Base-by-base conservation (phyloP, 2,113 vertebrate genomes). In the Martes martes region DNA sequence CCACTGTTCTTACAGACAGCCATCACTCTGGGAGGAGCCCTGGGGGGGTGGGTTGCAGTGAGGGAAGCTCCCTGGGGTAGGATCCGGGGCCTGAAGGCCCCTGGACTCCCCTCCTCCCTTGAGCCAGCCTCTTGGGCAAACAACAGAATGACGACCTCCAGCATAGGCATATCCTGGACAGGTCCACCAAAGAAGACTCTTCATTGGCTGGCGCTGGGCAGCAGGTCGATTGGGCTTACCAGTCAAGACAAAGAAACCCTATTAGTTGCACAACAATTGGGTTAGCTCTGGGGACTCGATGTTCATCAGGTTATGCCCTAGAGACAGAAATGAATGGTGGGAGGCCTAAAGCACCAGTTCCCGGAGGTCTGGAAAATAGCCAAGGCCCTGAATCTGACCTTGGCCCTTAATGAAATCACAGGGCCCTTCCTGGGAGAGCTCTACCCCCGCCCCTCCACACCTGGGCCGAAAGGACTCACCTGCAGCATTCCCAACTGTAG, bases 401-500 rank as follows among this genome's bases (percentile, higher is more conserved):
- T 96, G 26, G 42, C 11, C 88, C 86, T 95, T 42, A 94, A 65
- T 42, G 33, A 91, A 95, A 36, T 39, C 81, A 31, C 33, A 3
- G 4, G 61, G 16, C 36, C 61, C 39, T 73, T 86, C 42, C 36
- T 57, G 73, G 63, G 23, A 57, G 26, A 61, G 73, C 45, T 6
- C 36, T 69, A 8, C 6, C 24, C 59, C 24, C 45, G 0, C 59
- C 24, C 59, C 9, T 61, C 59, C 24, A 2, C 59, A 33, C 61
- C 42, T 50, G 4, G 16, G 11, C 42, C 14, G 10, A 23, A 4
- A 45, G 81, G 31, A 73, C 98, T 98, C 99, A 99, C 99, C 99
- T 99, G 99, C 52, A 99, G 97, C 98, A 99, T 99, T 90, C 99
- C 99, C 98, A 99, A 97, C 98, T 99, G 99, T 98, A 99, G 99